Conservation (phyloP, 2,888 invertebrate genomes). For the Clepsis dumicolana region DNA sequence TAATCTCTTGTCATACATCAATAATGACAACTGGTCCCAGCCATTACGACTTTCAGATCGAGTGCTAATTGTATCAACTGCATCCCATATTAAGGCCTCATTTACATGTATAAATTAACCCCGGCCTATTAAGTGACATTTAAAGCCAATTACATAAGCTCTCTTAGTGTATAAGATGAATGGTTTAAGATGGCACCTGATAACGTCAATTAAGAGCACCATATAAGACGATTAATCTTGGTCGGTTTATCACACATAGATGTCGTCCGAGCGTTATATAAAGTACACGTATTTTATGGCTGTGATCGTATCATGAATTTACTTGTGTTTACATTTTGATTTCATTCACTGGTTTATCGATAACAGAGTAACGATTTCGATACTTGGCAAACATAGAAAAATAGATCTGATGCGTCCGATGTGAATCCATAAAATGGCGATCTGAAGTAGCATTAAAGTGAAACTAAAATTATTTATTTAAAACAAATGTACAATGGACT, state of each 20-base stretch:
- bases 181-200: conserved; percentile 54
- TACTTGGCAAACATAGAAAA: too few species aligned
- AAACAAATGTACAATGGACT: too few species aligned
- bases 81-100: conserved; percentile 18
- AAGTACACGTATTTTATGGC: conserved; percentile 45
- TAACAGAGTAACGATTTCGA: too few species aligned
- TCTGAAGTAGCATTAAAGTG: too few species aligned
- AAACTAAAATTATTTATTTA: too few species aligned
- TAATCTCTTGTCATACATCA: not conserved
- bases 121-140: conserved; percentile 47
- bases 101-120: conserved; percentile 41
- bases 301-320: conserved; percentile 29
- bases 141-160: conserved; percentile 51
- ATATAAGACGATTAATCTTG: conserved; percentile 53
- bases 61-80: conserved; percentile 12
- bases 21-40: not conserved
- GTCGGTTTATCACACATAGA: conserved; percentile 48
- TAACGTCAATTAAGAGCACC: conserved; percentile 59
- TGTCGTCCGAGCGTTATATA: conserved; percentile 54
- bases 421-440: too few species aligned
- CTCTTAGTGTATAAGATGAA: conserved; percentile 48
- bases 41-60: not conserved
- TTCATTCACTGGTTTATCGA: too few species aligned
- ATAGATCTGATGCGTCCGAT: too few species aligned
- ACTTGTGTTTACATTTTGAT: conserved; percentile 32